Evolutionary conservation across 2,113 vertebrate genomes (phyloP).

Genomic region (Pelvicachromis taeniatus): DNA sequence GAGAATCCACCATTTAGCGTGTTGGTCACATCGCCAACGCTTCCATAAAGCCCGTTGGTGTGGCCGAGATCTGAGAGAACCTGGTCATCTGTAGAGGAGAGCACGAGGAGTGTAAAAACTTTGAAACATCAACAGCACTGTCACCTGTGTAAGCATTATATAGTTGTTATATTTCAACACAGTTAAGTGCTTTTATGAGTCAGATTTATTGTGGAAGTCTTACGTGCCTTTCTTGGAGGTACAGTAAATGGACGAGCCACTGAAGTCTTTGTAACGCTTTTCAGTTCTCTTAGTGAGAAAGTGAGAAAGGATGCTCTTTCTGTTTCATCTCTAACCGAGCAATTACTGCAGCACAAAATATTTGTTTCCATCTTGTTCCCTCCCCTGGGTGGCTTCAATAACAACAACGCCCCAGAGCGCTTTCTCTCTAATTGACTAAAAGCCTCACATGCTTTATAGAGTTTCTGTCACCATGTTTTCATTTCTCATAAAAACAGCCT

Average conservation of each 20-base stretch:
- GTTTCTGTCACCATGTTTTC: constrained; percentile 71
- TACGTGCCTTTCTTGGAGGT: constrained; percentile 1
- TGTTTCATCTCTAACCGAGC: constrained; percentile 15
- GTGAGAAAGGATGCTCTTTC: constrained; percentile 14
- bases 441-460: constrained; percentile 74
- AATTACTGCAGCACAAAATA: constrained; percentile 43
- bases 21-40: constrained; percentile 81
- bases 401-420: constrained; percentile 54
- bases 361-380: constrained; percentile 43
- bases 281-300: neutral
- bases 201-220: constrained; percentile 22
- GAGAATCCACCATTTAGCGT: constrained; percentile 89
- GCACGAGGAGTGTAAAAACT: constrained; percentile 3
- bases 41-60: constrained; percentile 85
- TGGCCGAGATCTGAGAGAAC: constrained; percentile 94
- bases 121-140: constrained; percentile 6
- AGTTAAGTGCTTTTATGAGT: constrained; percentile 54
- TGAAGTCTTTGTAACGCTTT: neutral
- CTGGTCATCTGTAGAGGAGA: constrained; percentile 86
- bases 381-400: constrained; percentile 44
- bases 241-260: neutral
- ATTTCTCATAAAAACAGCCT: constrained; percentile 70
- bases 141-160: constrained; percentile 16
- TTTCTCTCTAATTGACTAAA: constrained; percentile 74
- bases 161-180: constrained; percentile 52